Base-by-base conservation (phyloP, 2,113 vertebrate species). In the Corythornis vintsioides region DNA sequence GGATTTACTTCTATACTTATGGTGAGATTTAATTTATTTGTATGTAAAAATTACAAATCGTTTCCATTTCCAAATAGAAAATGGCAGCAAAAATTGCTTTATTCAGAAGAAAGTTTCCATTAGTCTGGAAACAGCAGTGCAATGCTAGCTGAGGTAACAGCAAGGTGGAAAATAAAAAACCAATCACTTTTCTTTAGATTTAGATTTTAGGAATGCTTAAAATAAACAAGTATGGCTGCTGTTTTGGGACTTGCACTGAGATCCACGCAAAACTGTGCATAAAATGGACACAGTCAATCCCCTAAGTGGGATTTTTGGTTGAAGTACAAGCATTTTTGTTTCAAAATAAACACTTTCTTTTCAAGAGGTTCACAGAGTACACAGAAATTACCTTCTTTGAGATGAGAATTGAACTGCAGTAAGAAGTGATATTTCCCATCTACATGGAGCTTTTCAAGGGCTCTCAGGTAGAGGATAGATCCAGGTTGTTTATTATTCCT, bases 61-160 rank as follows among this genome's bases (percentile, higher is more conserved):
- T 92, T 95, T 87, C 78, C 69, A 88, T 83, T 88, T 91, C 90
- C 85, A 90, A 85, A 77, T 15, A 69, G 64, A 38, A 38, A 38
- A 86, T 64, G 28, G 38, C 64, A 69, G 80, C 33, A 69, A 84
- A 91, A 74, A 59, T 53, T 84, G n/a, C 47, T 93, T 91, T 60
- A 59, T 75, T 88, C 75, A 57, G 52, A 83, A 61, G 61, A 81
- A 94, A 94, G 74, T n/a, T 92, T 96, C 86, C 86, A 50, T 88
- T 53, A 78, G 56, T 59, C 70, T 53, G 91, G 88, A 84, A 96
- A 78, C 70, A 93, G 78, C 77, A n/a, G n/a, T n/a, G 61, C 53
- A 87, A 38, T 48, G 26, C 21, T 65, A 48, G 52, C 31, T 86
- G 40, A 85, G 45, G 72, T 91, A 94, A 77, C 16, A 52, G 45